phyloP scores from a whole-genome alignment of 2,888 invertebrate genomes.

The Bombyx huttoni region DNA sequence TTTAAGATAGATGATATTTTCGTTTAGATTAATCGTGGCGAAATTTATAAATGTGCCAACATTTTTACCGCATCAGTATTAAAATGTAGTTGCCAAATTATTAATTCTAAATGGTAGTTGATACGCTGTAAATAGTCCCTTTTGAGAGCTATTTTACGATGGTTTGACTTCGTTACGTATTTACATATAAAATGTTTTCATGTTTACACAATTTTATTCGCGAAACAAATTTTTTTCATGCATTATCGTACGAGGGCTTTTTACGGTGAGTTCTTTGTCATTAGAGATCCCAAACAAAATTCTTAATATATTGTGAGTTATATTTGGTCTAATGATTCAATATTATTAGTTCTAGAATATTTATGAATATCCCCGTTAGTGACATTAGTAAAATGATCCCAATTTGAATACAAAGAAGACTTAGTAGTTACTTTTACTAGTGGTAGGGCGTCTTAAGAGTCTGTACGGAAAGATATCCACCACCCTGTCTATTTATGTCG shows the following conservation, averaged over 20 bases:
- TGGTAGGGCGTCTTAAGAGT: no score
- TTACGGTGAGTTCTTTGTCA: constrained; percentile 49
- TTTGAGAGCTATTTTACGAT: constrained; percentile 22
- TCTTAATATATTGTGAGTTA: not conserved
- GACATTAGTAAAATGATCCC: no score
- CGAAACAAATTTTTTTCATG: constrained; percentile 60
- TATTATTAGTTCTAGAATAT: no score
- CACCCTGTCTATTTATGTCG: no score
- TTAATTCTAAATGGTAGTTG: constrained; percentile 51
- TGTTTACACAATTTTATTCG: constrained; percentile 32
- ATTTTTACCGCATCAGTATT: constrained; percentile 74
- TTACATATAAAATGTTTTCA: no score
- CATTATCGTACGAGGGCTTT: constrained; percentile 58
- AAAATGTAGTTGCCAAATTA: constrained; percentile 63
- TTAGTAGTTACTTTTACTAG: no score
- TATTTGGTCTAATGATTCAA: no score
- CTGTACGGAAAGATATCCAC: no score
- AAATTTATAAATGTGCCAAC: constrained; percentile 60
- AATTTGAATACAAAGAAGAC: no score
- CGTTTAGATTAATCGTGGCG: constrained; percentile 48
- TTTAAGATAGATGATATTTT: constrained; percentile 61
- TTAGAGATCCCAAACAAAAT: not conserved
- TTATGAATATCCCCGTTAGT: no score
- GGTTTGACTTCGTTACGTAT: not conserved
- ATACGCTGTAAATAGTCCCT: constrained; percentile 61